phyloP scores from a whole-genome alignment of 2,113 vertebrate species.

The Nymphicus hollandicus region DNA sequence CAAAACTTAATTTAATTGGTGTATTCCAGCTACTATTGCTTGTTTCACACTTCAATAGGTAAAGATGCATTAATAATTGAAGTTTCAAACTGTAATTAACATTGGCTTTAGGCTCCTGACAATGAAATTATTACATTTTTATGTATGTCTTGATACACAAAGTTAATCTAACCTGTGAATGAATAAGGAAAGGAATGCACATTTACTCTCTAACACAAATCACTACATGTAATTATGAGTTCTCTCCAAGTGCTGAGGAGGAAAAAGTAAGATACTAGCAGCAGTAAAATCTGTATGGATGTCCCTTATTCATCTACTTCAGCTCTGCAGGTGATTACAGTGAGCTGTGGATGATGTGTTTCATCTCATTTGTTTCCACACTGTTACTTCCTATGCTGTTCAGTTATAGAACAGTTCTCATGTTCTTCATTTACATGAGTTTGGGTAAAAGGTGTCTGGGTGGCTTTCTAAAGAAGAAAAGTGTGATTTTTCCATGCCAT shows the following conservation, averaged over 20 bases:
- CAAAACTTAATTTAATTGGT: constrained; percentile 78
- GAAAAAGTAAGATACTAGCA: neutral
- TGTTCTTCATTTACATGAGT: neutral
- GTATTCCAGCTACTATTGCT: constrained; percentile 78
- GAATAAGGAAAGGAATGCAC: constrained; percentile 37
- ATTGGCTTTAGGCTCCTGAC: constrained; percentile 75
- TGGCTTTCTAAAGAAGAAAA: neutral
- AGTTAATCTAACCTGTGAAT: constrained; percentile 69
- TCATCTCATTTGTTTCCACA: neutral
- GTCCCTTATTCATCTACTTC: neutral
- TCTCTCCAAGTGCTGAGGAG: neutral
- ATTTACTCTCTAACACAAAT: constrained; percentile 55
- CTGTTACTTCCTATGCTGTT: neutral
- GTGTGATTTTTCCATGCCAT: neutral
- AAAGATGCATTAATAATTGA: constrained; percentile 81
- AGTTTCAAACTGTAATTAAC: constrained; percentile 79
- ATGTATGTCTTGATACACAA: constrained; percentile 74
- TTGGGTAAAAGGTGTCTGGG: neutral
- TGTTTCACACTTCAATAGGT: constrained; percentile 81
- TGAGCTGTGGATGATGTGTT: neutral
- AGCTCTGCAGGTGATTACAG: neutral
- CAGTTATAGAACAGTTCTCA: neutral
- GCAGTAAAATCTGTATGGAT: neutral
- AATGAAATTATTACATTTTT: constrained; percentile 78
- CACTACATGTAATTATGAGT: constrained; percentile 50